These are phyloP conservation scores for Halcyon malimbica DNA, from an alignment of 2,113 vertebrate genomes.

Conservation along the genomic window DNA sequence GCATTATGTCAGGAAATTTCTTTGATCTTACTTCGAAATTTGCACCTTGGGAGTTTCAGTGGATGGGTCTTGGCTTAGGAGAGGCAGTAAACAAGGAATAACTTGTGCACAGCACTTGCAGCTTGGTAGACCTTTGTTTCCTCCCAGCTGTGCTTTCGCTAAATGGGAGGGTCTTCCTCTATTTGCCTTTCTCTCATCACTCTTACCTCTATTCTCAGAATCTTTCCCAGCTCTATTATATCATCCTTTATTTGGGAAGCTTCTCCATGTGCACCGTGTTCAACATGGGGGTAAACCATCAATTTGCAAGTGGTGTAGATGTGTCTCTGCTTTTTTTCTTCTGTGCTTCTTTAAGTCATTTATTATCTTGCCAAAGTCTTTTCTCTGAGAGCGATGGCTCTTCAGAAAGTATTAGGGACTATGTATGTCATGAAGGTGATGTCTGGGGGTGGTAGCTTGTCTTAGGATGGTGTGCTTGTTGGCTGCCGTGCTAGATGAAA, in stretches of 20 bases:
- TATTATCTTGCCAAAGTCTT: background rate
- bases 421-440: accelerated
- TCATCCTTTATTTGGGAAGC: background rate
- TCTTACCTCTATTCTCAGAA: background rate
- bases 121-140: background rate
- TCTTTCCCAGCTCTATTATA: background rate
- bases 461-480: background rate
- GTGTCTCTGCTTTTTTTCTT: background rate
- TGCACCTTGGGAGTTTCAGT: background rate
- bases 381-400: background rate
- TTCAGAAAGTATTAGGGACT: background rate
- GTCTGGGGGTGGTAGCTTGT: background rate
- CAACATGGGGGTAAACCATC: background rate
- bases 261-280: background rate
- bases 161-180: background rate
- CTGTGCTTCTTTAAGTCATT: background rate
- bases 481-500: background rate
- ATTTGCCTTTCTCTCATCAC: background rate
- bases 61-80: background rate
- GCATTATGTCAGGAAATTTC: background rate
- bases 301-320: background rate
- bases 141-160: background rate
- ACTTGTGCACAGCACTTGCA: background rate
- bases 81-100: background rate
- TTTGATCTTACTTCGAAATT: background rate